Evolutionary conservation across 2,888 invertebrate genomes (phyloP), one percentile per base, ranked within the genome.

Genomic region (Caradrina clavipalpis): DNA sequence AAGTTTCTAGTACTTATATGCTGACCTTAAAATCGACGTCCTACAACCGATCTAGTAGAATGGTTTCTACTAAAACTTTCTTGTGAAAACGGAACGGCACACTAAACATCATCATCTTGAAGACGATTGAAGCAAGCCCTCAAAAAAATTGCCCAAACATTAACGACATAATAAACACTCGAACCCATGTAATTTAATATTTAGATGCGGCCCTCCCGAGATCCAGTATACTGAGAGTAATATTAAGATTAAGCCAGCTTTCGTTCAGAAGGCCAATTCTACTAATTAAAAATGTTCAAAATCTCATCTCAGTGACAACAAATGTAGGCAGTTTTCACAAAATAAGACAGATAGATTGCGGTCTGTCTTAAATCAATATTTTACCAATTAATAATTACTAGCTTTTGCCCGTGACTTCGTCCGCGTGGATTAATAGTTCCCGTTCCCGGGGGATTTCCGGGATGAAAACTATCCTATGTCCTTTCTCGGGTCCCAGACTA

Each of bases 161-260:
- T 13, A 72, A 7, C 21, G 7, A 19, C 1, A 75, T n/a, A 57
- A 57, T 31, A 68, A 69, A 47, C 53, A 57, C 39, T 51, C 11
- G 8, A 53, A 49, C 19, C 8, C 13, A 22, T 19, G n/a, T 26
- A 49, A 22, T 10, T 22, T 19, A 31, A 54, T 15, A 49, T 39
- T 31, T 7, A 21, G 26, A 26, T 22, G 39, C 39, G 50, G 6
- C 8, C 15, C 19, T 19, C 39, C 39, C 21, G 50, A 47, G 56
- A 47, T 31, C 31, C 31, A 56, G 51, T 47, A 26, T 47, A 55
- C 13, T 21, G 26, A 26, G 17, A n/a, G 21, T n/a, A 15, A 57
- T 31, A 58, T 53, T 57, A 17, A 57, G 17, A 53, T 47, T 69
- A 10, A 47, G 17, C 15, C 11, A 21, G 19, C 4, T n/a, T 22